These are phyloP conservation scores for Hyposoter didymator DNA, from an alignment of 2,888 invertebrate genomes.

Conservation along the genomic window DNA sequence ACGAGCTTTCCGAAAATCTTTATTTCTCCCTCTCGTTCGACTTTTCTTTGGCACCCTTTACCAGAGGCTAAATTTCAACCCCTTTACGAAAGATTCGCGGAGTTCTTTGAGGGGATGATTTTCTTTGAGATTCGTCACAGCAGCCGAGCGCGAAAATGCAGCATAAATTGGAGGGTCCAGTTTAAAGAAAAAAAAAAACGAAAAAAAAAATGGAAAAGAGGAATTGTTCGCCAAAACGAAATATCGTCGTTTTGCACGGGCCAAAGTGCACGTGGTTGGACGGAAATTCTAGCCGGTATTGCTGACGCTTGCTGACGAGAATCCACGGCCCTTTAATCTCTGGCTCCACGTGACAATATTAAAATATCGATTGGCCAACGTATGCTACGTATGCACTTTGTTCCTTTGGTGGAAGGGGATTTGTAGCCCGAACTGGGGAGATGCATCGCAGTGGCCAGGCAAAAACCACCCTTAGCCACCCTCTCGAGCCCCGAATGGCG, in stretches of 20 bases:
- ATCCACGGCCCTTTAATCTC: constrained; percentile 77
- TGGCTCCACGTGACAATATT: constrained; percentile 81
- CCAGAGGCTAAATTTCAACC: constrained; percentile 70
- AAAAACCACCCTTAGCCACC: constrained; percentile 28
- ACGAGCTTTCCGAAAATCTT: constrained; percentile 44
- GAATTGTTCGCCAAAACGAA: neutral
- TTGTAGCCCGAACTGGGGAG: constrained; percentile 29
- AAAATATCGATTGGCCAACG: constrained; percentile 84
- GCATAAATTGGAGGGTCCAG: neutral
- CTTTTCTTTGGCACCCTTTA: constrained; percentile 25
- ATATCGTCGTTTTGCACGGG: neutral
- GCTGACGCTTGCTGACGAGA: constrained; percentile 36
- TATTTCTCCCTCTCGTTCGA: constrained; percentile 31
- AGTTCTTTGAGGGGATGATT: constrained; percentile 53
- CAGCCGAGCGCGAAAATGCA: neutral
- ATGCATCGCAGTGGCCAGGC: constrained; percentile 42
- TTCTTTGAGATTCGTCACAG: constrained; percentile 7
- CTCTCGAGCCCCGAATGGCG: constrained; percentile 10
- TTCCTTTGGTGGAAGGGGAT: constrained; percentile 66
- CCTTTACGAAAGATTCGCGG: constrained; percentile 74
- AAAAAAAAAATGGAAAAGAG: neutral
- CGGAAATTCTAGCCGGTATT: constrained; percentile 11
- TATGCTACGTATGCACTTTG: constrained; percentile 84
- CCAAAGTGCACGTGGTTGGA: constrained; percentile 31
- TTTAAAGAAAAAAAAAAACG: neutral